These are phyloP conservation scores for Paedocypris micromegethes DNA, from an alignment of 2,797 vertebrate genomes.

Conservation along the genomic window DNA sequence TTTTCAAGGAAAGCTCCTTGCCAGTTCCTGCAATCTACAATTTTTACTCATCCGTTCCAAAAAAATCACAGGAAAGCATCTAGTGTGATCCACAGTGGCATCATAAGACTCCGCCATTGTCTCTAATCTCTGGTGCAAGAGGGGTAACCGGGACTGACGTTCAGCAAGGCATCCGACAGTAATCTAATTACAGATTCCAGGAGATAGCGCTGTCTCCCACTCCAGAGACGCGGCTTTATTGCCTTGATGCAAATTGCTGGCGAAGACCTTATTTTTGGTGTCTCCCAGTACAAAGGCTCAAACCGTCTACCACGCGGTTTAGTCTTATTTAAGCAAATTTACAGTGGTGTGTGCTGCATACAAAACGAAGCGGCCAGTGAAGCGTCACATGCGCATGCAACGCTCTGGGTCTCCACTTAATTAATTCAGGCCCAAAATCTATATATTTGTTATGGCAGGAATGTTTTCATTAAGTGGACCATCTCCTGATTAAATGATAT, in stretches of 20 bases:
- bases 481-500: constrained; percentile 75
- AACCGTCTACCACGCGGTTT: constrained; percentile 29
- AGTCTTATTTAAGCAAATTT: constrained; percentile 55
- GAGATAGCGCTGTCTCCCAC: constrained; percentile 64
- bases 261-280: constrained; percentile 67
- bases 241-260: constrained; percentile 67
- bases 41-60: constrained; percentile 48
- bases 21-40: background rate
- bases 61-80: constrained; percentile 54
- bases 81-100: constrained; percentile 41
- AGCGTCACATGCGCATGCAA: constrained; percentile 49
- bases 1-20: background rate
- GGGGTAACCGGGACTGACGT: constrained; percentile 73
- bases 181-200: constrained; percentile 78
- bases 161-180: constrained; percentile 73
- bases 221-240: constrained; percentile 61
- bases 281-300: constrained; percentile 60
- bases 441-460: constrained; percentile 68
- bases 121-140: constrained; percentile 68
- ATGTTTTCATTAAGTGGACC: constrained; percentile 72
- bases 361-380: constrained; percentile 34
- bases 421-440: constrained; percentile 67
- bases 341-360: constrained; percentile 30
- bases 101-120: constrained; percentile 62
- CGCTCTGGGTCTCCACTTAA: constrained; percentile 57